Evolutionary conservation across 2,888 invertebrate species (phyloP).

Genomic region (Fissipunctia ypsillon): DNA sequence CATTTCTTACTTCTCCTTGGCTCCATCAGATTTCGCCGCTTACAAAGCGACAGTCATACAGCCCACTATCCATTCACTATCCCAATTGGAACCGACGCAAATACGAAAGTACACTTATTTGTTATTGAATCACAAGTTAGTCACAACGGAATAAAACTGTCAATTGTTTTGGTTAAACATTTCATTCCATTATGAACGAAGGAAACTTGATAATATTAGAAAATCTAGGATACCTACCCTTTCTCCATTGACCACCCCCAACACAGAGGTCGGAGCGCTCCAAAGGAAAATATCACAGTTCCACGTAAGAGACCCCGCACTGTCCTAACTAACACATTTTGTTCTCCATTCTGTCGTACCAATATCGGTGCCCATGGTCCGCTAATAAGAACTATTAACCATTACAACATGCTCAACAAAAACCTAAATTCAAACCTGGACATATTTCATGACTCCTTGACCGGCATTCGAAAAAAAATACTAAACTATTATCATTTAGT

Average conservation of each 20-base stretch:
- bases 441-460: too few species aligned
- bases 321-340: too few species aligned
- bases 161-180: not conserved
- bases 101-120: constrained; percentile 45
- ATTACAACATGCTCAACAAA: too few species aligned
- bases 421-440: too few species aligned
- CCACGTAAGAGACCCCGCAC: too few species aligned
- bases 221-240: not conserved
- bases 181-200: not conserved
- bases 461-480: too few species aligned
- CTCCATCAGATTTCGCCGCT: constrained; percentile 27
- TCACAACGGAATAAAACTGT: constrained; percentile 33
- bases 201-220: not conserved
- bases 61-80: constrained; percentile 22
- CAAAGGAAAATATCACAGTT: not conserved
- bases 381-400: too few species aligned
- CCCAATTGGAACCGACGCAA: constrained; percentile 42
- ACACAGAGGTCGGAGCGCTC: not conserved
- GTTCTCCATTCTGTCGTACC: too few species aligned
- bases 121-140: constrained; percentile 35
- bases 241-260: not conserved
- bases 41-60: constrained; percentile 30
- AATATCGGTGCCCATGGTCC: too few species aligned
- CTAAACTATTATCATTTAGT: too few species aligned
- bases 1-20: constrained; percentile 30